Percentiles rank a stretch among this genome's conserved stretches.
Conservation (phyloP, 2,797 vertebrate species). For the Calcarius lapponicus region DNA sequence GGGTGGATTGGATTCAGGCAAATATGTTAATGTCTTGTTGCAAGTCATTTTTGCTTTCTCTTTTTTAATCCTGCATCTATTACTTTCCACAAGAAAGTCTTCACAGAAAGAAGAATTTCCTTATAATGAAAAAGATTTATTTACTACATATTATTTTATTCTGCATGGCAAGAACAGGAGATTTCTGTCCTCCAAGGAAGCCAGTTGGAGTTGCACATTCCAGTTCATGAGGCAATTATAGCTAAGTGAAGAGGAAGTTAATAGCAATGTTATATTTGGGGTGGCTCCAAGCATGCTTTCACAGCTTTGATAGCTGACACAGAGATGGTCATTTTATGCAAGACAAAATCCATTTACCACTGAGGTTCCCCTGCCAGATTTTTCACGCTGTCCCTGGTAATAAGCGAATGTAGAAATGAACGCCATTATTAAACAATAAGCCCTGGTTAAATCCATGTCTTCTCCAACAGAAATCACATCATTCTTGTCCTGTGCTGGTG, state of each 20-base stretch:
- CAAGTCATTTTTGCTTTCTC: not conserved
- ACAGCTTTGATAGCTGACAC: conserved; percentile 57
- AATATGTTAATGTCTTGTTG: not conserved
- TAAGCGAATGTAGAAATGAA: not conserved
- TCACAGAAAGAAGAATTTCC: not conserved
- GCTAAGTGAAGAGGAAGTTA: conserved; percentile 47
- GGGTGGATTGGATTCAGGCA: not conserved
- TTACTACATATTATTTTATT: not conserved
- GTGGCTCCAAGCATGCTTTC: conserved; percentile 56
- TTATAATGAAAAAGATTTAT: not conserved
- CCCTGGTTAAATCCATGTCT: not conserved
- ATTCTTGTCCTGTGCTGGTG: not conserved
- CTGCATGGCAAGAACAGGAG: not conserved
- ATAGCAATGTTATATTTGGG: conserved; percentile 60
- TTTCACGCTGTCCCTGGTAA: not conserved
- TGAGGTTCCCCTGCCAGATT: not conserved
- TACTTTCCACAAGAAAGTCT: not conserved
- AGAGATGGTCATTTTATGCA: conserved; percentile 2
- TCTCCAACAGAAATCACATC: not conserved
- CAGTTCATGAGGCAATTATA: conserved; percentile 26
- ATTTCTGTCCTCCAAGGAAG: conserved; percentile 13
- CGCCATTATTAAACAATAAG: not conserved
- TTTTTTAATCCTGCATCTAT: not conserved
- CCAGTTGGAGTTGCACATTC: conserved; percentile 3
- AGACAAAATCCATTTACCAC: conserved; percentile 33